phyloP scores from a whole-genome alignment of 2,888 invertebrate genomes.

The Xestia c-nigrum region DNA sequence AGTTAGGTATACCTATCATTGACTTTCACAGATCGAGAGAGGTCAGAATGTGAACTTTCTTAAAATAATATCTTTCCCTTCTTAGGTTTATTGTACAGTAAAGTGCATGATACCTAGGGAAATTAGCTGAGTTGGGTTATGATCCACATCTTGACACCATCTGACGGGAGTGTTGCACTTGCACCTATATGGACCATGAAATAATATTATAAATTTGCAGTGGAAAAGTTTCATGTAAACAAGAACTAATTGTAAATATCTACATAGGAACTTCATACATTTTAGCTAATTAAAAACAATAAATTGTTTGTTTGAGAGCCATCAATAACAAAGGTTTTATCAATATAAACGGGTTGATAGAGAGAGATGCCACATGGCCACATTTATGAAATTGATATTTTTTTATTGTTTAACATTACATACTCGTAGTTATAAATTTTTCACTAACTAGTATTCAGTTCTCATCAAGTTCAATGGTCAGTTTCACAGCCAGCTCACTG shows the following conservation, averaged over 20 bases:
- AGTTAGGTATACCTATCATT: neutral
- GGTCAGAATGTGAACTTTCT: neutral
- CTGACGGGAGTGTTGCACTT: neutral
- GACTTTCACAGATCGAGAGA: neutral
- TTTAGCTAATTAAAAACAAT: neutral
- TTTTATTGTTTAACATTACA: slow-evolving; percentile 68
- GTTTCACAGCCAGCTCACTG: slow-evolving; percentile 76
- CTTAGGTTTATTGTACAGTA: neutral
- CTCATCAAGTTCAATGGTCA: slow-evolving; percentile 69
- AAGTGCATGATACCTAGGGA: neutral
- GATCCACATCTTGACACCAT: neutral
- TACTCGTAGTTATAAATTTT: slow-evolving; percentile 67
- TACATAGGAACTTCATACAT: slow-evolving; percentile 40
- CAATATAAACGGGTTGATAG: slow-evolving; percentile 49
- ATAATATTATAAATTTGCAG: neutral
- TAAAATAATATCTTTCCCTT: neutral
- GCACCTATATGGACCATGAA: neutral
- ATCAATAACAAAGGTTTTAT: slow-evolving; percentile 34
- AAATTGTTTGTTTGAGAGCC: slow-evolving; percentile 46
- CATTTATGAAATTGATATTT: slow-evolving; percentile 68
- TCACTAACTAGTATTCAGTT: slow-evolving; percentile 82
- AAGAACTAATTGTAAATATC: neutral
- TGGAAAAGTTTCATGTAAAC: neutral
- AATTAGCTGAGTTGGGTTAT: neutral
- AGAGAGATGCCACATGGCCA: slow-evolving; percentile 56